These are phyloP conservation scores for Pseudachorutes palmiensis DNA, from an alignment of 1,140 invertebrate species.

Conservation along the genomic window DNA sequence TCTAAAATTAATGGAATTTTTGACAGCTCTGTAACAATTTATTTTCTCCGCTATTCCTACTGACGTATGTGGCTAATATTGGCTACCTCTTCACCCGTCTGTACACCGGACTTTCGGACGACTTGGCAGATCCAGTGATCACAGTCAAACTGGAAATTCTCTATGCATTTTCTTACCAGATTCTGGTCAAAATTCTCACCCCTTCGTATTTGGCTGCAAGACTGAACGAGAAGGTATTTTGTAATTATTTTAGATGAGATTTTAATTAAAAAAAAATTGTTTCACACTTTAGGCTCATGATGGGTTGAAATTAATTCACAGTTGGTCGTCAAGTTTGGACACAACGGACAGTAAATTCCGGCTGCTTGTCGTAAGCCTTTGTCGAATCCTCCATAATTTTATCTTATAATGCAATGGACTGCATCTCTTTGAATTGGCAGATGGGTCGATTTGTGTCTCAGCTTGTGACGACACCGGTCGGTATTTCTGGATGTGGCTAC, in stretches of 20 bases:
- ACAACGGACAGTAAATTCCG: background rate
- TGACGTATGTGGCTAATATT: slow-evolving; percentile 25
- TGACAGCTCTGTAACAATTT: slow-evolving; percentile 22
- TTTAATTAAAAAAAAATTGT: background rate
- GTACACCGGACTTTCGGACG: slow-evolving; percentile 16
- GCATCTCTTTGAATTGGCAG: background rate
- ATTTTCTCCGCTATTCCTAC: slow-evolving; percentile 24
- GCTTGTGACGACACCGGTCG: slow-evolving; percentile 10
- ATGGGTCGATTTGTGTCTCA: slow-evolving; percentile 25
- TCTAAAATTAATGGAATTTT: background rate
- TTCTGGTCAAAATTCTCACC: slow-evolving; percentile 21
- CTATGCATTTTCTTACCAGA: slow-evolving; percentile 22
- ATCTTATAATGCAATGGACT: background rate
- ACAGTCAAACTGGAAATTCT: slow-evolving; percentile 18
- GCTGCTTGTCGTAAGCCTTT: slow-evolving; percentile 21
- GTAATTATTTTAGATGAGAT: background rate
- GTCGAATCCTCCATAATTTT: slow-evolving; percentile 1
- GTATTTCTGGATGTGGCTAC: slow-evolving; percentile 28
- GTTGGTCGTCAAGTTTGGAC: slow-evolving; percentile 19
- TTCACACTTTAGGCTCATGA: slow-evolving; percentile 17
- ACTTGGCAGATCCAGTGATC: slow-evolving; percentile 13
- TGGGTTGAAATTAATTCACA: slow-evolving; percentile 21
- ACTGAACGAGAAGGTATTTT: slow-evolving; percentile 23
- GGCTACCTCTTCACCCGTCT: slow-evolving; percentile 23
- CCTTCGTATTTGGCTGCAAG: slow-evolving; percentile 24